A percentile compares a stretch with the other conserved stretches of the same genome.
Evolutionary conservation across 2,797 vertebrate genomes (phyloP).

Genomic region (Heterohyrax brucei): DNA sequence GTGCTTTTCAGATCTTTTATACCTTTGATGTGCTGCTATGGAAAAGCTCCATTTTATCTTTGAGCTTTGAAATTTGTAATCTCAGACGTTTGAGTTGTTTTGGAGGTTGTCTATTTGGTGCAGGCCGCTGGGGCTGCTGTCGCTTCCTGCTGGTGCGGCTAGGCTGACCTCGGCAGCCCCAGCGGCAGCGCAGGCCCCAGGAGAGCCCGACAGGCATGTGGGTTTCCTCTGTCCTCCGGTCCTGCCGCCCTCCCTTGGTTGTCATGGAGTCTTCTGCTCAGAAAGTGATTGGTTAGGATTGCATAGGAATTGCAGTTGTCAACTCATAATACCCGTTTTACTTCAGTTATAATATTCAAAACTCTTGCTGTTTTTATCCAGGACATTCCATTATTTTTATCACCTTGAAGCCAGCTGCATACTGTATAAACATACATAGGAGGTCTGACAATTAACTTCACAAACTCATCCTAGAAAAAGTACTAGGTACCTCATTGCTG

Average conservation of each 20-base stretch:
- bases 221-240: neutral
- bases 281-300: slow-evolving; percentile 10
- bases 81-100: neutral
- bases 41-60: slow-evolving; percentile 18
- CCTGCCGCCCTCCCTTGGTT: neutral
- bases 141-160: no score
- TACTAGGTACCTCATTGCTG: no score
- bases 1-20: slow-evolving; percentile 7
- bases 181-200: no score
- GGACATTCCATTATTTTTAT: neutral
- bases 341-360: neutral
- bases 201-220: no score
- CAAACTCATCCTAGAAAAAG: no score
- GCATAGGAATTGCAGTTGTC: neutral
- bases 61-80: slow-evolving; percentile 7
- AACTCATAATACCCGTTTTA: slow-evolving; percentile 30
- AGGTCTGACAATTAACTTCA: no score
- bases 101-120: slow-evolving; percentile 4
- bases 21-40: neutral
- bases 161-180: no score
- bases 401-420: neutral
- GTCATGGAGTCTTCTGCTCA: neutral
- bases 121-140: neutral
- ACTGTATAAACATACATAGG: neutral
- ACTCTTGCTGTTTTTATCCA: neutral